Evolutionary conservation across 2,113 vertebrate genomes (phyloP).

Genomic region (Ammodytes marinus): DNA sequence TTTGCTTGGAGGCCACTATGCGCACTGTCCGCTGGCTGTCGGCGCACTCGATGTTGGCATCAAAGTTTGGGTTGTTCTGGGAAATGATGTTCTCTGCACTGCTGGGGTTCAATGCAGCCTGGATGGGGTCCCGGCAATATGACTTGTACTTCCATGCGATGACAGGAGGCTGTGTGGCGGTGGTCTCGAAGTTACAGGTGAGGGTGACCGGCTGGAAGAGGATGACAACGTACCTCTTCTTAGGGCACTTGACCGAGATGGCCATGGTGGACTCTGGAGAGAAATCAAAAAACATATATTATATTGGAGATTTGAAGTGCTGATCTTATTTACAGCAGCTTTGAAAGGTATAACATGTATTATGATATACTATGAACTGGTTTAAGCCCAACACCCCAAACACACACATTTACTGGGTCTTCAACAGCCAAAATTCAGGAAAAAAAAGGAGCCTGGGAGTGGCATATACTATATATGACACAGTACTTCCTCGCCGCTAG

Average conservation of each 20-base stretch:
- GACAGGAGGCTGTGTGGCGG: constrained; percentile 69
- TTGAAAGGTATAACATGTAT: too few species aligned
- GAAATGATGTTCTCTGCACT: constrained; percentile 85
- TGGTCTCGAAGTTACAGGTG: constrained; percentile 85
- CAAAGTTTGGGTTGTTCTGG: constrained; percentile 88
- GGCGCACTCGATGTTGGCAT: constrained; percentile 90
- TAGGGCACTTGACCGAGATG: constrained; percentile 76
- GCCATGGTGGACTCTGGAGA: constrained; percentile 72
- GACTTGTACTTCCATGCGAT: constrained; percentile 93
- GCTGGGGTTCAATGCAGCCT: constrained; percentile 88
- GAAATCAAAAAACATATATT: not conserved
- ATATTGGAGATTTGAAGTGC: not conserved
- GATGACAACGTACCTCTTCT: constrained; percentile 85
- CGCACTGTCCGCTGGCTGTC: constrained; percentile 87
- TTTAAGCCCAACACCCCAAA: too few species aligned
- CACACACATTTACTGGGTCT: too few species aligned
- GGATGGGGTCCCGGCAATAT: constrained; percentile 89
- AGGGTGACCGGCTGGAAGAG: constrained; percentile 92
- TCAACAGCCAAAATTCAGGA: too few species aligned
- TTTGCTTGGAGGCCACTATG: constrained; percentile 90
- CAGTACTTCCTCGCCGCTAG: constrained; percentile 39
- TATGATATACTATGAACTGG: too few species aligned
- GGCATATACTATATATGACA: not conserved
- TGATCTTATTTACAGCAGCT: not conserved
- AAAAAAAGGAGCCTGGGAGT: not conserved